phyloP scores from a whole-genome alignment of 2,797 vertebrate species.

The Pangasius macronema region DNA sequence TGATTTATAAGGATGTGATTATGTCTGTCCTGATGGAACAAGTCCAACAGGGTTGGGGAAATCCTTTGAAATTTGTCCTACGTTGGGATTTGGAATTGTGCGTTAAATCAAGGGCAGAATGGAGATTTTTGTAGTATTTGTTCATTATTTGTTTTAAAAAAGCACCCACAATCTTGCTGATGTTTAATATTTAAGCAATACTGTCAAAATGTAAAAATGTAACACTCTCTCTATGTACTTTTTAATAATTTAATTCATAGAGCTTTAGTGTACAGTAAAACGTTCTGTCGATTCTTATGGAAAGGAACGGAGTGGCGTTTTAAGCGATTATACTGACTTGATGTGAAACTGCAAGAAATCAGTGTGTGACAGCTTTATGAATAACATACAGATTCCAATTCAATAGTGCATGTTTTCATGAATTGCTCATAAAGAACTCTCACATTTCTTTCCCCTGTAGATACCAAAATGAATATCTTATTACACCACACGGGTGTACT shows the following conservation, averaged over 20 bases:
- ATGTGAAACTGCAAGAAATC: conserved; percentile 2
- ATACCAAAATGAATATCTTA: neutral
- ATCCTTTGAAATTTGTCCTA: neutral
- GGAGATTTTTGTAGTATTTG: neutral
- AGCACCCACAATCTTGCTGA: too few relatives aligned
- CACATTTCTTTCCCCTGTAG: neutral
- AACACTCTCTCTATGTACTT: neutral
- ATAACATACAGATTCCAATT: neutral
- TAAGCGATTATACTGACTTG: neutral
- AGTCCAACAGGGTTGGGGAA: neutral
- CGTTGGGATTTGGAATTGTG: neutral
- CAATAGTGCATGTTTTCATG: neutral
- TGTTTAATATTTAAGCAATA: neutral
- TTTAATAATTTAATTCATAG: neutral
- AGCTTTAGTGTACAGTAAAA: neutral
- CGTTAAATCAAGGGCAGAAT: neutral
- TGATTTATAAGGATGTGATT: neutral
- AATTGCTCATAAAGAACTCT: neutral
- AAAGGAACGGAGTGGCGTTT: neutral
- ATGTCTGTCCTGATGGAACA: neutral
- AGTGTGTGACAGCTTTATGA: neutral
- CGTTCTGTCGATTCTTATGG: neutral
- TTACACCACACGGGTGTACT: neutral
- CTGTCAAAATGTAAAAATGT: neutral
- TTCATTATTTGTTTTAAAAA: conserved; percentile 3